Percentiles rank a stretch among this genome's conserved stretches.
These are phyloP conservation scores for Danaus chrysippus DNA, from an alignment of 2,888 invertebrate species.

Conservation along the genomic window DNA sequence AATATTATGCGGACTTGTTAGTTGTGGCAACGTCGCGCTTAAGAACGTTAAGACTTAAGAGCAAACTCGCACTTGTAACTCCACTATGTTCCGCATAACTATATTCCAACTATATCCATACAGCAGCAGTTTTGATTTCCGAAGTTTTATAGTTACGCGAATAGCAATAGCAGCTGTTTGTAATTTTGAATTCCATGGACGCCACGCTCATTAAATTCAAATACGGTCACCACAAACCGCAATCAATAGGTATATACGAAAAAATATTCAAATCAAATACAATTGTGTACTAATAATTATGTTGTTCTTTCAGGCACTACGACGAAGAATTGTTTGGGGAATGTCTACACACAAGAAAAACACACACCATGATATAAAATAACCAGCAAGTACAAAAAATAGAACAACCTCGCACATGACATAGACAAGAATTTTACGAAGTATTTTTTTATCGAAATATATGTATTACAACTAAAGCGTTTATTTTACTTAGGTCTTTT, in stretches of 20 bases:
- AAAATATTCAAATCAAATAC: no score
- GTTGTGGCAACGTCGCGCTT: no score
- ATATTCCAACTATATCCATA: slow-evolving; percentile 17
- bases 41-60: no score
- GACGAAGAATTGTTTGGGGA: slow-evolving; percentile 61
- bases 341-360: slow-evolving; percentile 74
- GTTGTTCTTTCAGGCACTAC: slow-evolving; percentile 57
- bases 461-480: slow-evolving; percentile 22
- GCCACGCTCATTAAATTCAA: slow-evolving; percentile 60
- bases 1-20: no score
- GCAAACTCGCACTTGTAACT: not conserved
- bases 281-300: slow-evolving; percentile 18
- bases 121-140: slow-evolving; percentile 43
- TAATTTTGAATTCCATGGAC: slow-evolving; percentile 59
- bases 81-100: not conserved
- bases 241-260: slow-evolving; percentile 62
- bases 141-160: slow-evolving; percentile 43
- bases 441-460: slow-evolving; percentile 36
- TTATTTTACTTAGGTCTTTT: slow-evolving; percentile 11
- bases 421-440: slow-evolving; percentile 29
- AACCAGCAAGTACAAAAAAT: slow-evolving; percentile 52
- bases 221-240: slow-evolving; percentile 67
- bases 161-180: slow-evolving; percentile 53
- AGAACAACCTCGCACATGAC: slow-evolving; percentile 57
- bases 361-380: slow-evolving; percentile 46